Evolutionary conservation across 1,140 invertebrate genomes (phyloP).

Genomic region (Stegodyphus dumicola): DNA sequence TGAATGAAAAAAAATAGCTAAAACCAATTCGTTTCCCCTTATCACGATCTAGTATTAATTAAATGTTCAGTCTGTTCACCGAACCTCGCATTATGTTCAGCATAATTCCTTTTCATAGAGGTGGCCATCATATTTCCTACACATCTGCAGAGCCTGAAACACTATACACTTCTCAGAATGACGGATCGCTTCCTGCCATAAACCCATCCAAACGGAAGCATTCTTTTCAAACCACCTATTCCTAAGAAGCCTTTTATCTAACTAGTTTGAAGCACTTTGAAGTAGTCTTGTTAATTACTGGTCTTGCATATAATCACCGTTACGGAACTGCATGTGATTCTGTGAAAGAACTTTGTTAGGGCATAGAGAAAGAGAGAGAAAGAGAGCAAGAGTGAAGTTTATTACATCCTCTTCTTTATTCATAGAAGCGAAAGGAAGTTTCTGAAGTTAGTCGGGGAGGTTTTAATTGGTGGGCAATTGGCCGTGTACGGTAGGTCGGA

Average conservation of each 20-base stretch:
- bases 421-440: background rate
- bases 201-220: slow-evolving; percentile 3
- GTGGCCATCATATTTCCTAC: no score
- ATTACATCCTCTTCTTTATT: slow-evolving; percentile 15
- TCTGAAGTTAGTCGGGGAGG: background rate
- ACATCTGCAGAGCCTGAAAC: no score
- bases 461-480: background rate
- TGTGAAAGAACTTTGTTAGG: background rate
- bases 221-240: background rate
- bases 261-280: background rate
- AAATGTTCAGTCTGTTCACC: no score
- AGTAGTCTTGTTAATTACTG: slow-evolving; percentile 12
- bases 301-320: background rate
- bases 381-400: background rate
- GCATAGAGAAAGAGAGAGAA: background rate
- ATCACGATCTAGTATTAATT: no score
- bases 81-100: no score
- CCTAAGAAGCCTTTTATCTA: slow-evolving; percentile 3
- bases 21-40: no score
- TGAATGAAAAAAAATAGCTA: no score
- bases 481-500: no score
- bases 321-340: background rate
- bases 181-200: slow-evolving; percentile 13
- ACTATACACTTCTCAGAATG: background rate
- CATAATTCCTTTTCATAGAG: no score